These are phyloP conservation scores for Apoderus coryli DNA, from an alignment of 2,888 invertebrate genomes.

Conservation along the genomic window DNA sequence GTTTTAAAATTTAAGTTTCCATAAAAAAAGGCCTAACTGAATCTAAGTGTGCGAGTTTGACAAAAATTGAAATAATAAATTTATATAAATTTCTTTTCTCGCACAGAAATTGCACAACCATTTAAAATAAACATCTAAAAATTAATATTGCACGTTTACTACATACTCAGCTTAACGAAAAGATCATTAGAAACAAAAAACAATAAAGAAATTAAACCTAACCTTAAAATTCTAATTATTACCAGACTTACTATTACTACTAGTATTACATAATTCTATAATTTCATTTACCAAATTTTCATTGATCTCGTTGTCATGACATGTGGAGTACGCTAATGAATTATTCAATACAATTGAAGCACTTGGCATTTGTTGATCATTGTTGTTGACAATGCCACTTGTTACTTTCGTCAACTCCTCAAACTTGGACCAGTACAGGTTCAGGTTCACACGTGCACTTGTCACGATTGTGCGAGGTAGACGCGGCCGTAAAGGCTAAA, in stretches of 20 bases:
- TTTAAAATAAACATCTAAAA: too few species aligned
- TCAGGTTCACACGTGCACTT: constrained; percentile 46
- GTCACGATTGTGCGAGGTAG: constrained; percentile 41
- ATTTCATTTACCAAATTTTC: constrained; percentile 46
- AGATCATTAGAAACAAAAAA: constrained; percentile 5
- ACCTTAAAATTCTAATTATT: constrained; percentile 6
- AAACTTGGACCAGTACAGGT: constrained; percentile 49
- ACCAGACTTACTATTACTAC: constrained; percentile 8
- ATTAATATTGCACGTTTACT: too few species aligned
- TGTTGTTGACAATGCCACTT: constrained; percentile 33
- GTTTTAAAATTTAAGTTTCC: too few species aligned
- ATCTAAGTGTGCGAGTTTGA: too few species aligned
- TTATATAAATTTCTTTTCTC: too few species aligned
- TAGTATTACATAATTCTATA: constrained; percentile 29
- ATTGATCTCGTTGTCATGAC: constrained; percentile 33
- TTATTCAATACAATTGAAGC: constrained; percentile 27
- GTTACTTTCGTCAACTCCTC: constrained; percentile 28
- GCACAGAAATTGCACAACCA: too few species aligned
- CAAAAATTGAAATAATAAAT: too few species aligned
- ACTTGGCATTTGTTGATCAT: constrained; percentile 33
- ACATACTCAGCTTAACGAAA: constrained; percentile 9
- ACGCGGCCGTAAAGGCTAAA: constrained; percentile 34
- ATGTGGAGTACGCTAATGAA: constrained; percentile 22
- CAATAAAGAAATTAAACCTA: constrained; percentile 6
- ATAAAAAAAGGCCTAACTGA: too few species aligned